Evolutionary conservation across 1,140 invertebrate genomes (phyloP).

Genomic region (Tetragonula clypearis): DNA sequence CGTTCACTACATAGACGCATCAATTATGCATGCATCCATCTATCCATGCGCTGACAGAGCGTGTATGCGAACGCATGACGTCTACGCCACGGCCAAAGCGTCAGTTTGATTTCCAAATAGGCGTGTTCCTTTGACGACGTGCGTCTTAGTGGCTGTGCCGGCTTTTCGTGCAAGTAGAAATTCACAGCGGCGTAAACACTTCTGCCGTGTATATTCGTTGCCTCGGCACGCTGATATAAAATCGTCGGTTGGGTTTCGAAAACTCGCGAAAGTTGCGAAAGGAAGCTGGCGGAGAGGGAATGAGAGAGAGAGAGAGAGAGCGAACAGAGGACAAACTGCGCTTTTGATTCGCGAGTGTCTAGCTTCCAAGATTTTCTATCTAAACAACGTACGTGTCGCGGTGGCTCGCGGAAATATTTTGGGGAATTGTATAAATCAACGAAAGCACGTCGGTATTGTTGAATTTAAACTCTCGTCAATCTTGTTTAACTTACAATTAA

Average conservation of each 20-base stretch:
- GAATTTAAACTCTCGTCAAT: not conserved
- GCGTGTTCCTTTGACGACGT: constrained; percentile 59
- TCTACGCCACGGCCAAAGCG: constrained; percentile 52
- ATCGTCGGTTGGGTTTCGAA: constrained; percentile 13
- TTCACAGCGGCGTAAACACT: constrained; percentile 39
- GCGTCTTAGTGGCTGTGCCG: constrained; percentile 9
- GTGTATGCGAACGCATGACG: constrained; percentile 16
- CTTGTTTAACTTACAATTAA: too few relatives aligned
- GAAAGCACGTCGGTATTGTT: not conserved
- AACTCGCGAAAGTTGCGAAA: constrained; percentile 13
- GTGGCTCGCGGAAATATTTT: not conserved
- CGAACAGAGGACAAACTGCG: not conserved
- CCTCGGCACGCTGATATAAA: constrained; percentile 20
- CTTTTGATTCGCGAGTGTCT: not conserved
- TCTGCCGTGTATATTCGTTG: not conserved
- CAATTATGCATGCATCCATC: constrained; percentile 66
- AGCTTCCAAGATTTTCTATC: constrained; percentile 41
- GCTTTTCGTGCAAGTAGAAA: not conserved
- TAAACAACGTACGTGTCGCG: constrained; percentile 15
- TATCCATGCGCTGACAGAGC: constrained; percentile 35
- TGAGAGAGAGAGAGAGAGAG: not conserved
- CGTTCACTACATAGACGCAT: constrained; percentile 35
- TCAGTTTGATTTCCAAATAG: constrained; percentile 51
- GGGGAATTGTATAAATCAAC: too few relatives aligned
- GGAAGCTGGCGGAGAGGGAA: not conserved